Evolutionary conservation across 1,140 invertebrate genomes (phyloP).

Genomic region (Aricia agestis): DNA sequence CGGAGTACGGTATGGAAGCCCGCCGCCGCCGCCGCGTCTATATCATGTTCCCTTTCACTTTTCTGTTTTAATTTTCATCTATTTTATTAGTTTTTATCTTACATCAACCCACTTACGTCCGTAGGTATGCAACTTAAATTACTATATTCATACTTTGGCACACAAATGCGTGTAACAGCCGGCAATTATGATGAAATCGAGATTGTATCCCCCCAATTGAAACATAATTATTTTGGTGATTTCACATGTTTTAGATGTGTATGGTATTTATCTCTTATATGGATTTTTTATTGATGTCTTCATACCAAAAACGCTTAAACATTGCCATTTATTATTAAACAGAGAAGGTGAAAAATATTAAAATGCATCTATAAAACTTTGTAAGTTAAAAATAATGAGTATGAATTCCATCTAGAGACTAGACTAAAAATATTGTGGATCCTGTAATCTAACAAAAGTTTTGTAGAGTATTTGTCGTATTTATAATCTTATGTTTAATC

Average conservation of each 20-base stretch:
- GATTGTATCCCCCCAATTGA: neutral
- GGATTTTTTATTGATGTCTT: neutral
- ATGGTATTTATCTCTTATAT: neutral
- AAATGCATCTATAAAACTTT: too few species aligned
- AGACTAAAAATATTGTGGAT: too few species aligned
- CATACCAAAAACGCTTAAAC: neutral
- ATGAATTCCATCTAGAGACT: too few species aligned
- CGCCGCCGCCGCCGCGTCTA: slow-evolving; percentile 26
- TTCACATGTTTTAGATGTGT: neutral
- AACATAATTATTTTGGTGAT: neutral
- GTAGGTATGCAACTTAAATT: neutral
- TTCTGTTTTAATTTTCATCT: slow-evolving; percentile 17
- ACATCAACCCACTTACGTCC: neutral
- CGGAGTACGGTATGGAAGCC: slow-evolving; percentile 37
- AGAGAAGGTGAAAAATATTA: too few species aligned
- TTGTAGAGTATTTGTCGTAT: too few species aligned
- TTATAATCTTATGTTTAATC: too few species aligned
- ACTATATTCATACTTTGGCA: neutral
- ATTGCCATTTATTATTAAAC: neutral
- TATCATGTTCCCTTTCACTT: slow-evolving; percentile 34
- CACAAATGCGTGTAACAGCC: neutral
- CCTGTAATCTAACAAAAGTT: too few species aligned
- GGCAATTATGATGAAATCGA: slow-evolving; percentile 1
- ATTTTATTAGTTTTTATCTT: slow-evolving; percentile 11
- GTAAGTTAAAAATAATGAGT: too few species aligned